Base-by-base conservation (phyloP, 2,888 invertebrate genomes). In the Rambutsinella grinnellia region DNA sequence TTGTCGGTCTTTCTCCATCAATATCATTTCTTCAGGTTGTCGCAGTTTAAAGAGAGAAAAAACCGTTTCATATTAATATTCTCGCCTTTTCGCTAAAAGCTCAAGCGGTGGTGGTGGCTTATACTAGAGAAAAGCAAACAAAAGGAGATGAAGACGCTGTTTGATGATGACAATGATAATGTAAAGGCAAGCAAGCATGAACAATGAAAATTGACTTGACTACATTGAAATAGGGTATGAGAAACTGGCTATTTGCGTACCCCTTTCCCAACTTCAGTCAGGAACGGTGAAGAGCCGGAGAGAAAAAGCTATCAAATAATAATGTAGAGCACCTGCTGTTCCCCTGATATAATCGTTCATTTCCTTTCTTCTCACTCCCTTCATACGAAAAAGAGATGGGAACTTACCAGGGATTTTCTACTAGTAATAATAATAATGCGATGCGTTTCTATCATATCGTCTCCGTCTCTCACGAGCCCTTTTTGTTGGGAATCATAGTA, bases 161-260 rank as follows among this genome's bases (percentile, higher is more conserved):
- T 17, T 49, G 63, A 53, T 8, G 26, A 36, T 47, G 24, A 27
- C 24, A 36, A 57, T 49, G 68, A 51, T 68, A 58, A 68, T 68
- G 68, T 51, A 61, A 69, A 69, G 61, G 69, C 58, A 69, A 69
- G 70, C 54, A 70, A 70, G 54, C 70, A 46, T 70, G 70, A 70
- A 70, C 62, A 49, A 70, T 69, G 70, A 70, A 70, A 60, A 62
- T 69, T 69, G 69, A 69, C 69, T 68, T 57, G 67, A 26, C 46
- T 67, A n/a, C n/a, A n/a, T n/a, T n/a, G n/a, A n/a, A n/a, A n/a
- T n/a, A n/a, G n/a, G n/a, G n/a, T n/a, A n/a, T n/a, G n/a, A n/a
- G n/a, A n/a, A n/a, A n/a, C 23, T 47, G 21, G 49, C 57, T 49
- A n/a, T n/a, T n/a, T n/a, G 26, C 51, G 46, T 36, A 51, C 44